Conservation (phyloP, 2,113 vertebrate genomes). For the Pongo abelii region DNA sequence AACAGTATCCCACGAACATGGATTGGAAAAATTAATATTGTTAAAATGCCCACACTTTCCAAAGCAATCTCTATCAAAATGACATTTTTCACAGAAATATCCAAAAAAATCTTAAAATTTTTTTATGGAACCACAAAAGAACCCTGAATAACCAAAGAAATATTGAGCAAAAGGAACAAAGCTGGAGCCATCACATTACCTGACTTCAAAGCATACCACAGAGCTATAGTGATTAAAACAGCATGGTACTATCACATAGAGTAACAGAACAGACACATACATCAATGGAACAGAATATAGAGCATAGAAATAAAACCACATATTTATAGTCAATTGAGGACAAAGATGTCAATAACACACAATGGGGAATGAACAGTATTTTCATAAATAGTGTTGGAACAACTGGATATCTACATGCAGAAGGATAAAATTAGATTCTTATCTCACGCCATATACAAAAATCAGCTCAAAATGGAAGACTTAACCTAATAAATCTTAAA, state of each 20-base stretch:
- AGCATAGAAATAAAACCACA: not conserved
- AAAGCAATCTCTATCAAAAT: not conserved
- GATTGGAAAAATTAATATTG: not conserved
- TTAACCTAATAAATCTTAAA: not conserved
- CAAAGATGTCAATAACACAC: not conserved
- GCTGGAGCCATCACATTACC: not conserved
- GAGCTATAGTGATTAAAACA: not conserved
- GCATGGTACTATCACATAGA: not conserved
- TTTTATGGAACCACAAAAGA: not conserved
- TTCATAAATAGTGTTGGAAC: not conserved
- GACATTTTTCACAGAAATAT: not conserved
- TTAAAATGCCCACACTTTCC: not conserved
- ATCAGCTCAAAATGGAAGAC: not conserved
- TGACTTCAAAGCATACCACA: not conserved
- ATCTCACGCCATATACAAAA: not conserved
- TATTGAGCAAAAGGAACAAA: not conserved
- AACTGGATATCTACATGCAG: not conserved
- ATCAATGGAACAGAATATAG: not conserved
- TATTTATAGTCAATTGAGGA: not conserved
- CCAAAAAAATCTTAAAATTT: not conserved
- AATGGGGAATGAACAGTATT: not conserved
- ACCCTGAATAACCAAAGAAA: not conserved
- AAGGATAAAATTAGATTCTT: not conserved
- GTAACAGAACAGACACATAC: not conserved
- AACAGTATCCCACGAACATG: not conserved